phyloP scores from a whole-genome alignment of 2,888 invertebrate species.

The Pterobdella sp. region DNA sequence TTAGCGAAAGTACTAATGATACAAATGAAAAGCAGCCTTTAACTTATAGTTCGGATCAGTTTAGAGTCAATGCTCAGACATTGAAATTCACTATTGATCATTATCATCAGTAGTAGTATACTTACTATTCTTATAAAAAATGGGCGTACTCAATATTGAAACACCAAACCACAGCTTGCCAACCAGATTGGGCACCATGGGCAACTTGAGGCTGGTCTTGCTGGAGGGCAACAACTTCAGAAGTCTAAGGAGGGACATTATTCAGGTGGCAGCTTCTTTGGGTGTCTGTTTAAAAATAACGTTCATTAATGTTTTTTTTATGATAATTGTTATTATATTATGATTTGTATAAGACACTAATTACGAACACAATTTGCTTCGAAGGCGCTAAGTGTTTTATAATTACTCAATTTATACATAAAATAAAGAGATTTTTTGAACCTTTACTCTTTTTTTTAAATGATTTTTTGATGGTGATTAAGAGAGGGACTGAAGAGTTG shows the following conservation, averaged over 20 bases:
- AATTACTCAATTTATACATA: too few relatives aligned
- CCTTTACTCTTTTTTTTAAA: background rate
- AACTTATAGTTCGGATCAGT: too few relatives aligned
- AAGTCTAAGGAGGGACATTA: slow-evolving; percentile 71
- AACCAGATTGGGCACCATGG: slow-evolving; percentile 62
- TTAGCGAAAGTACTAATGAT: too few relatives aligned
- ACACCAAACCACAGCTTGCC: slow-evolving; percentile 57
- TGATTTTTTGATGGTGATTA: slow-evolving; percentile 8
- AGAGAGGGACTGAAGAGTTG: slow-evolving; percentile 56
- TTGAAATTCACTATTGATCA: too few relatives aligned
- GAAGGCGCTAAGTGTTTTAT: too few relatives aligned
- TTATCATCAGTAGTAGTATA: background rate
- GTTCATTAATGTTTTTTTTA: background rate
- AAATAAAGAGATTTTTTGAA: background rate
- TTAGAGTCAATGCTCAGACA: too few relatives aligned
- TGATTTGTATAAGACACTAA: background rate
- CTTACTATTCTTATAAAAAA: background rate
- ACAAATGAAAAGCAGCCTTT: too few relatives aligned
- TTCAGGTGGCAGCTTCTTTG: slow-evolving; percentile 54
- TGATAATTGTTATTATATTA: background rate
- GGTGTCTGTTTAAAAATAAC: background rate
- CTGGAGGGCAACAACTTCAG: slow-evolving; percentile 79
- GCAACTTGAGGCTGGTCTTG: slow-evolving; percentile 71
- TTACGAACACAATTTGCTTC: background rate
- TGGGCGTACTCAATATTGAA: background rate